Evolutionary conservation across 2,797 vertebrate species (phyloP).

Genomic region (Aratinga solstitialis): DNA sequence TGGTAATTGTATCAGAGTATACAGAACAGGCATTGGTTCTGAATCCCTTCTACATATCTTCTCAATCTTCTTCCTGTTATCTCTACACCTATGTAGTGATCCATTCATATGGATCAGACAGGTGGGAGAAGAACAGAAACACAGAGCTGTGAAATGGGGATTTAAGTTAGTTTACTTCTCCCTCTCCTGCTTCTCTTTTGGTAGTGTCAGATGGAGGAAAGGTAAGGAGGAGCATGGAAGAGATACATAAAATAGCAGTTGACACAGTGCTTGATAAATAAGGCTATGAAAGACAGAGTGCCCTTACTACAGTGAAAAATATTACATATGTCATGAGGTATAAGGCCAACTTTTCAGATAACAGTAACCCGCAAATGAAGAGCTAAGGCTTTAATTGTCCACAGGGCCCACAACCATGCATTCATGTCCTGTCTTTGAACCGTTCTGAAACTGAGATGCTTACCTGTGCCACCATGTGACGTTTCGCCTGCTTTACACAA

Average conservation of each 20-base stretch:
- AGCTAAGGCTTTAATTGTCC: background rate
- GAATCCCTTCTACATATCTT: background rate
- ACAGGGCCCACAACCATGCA: background rate
- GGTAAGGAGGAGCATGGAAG: background rate
- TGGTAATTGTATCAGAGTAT: background rate
- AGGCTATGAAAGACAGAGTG: background rate
- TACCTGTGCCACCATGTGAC: background rate
- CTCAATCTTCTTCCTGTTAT: background rate
- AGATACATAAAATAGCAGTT: background rate
- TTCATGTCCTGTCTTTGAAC: background rate
- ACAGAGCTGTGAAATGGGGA: background rate
- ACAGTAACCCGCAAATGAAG: background rate
- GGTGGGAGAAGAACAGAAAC: background rate
- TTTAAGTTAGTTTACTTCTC: background rate
- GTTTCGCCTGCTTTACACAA: background rate
- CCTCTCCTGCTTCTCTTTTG: background rate
- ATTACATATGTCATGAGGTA: background rate
- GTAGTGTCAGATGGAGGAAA: background rate
- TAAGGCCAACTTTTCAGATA: background rate
- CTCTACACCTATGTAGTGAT: background rate
- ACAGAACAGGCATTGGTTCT: background rate
- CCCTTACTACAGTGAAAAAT: background rate
- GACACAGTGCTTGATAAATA: background rate
- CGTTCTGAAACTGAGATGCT: background rate
- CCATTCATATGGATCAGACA: background rate